Conservation (phyloP, 2,888 invertebrate species). For the Morpho helenor region DNA sequence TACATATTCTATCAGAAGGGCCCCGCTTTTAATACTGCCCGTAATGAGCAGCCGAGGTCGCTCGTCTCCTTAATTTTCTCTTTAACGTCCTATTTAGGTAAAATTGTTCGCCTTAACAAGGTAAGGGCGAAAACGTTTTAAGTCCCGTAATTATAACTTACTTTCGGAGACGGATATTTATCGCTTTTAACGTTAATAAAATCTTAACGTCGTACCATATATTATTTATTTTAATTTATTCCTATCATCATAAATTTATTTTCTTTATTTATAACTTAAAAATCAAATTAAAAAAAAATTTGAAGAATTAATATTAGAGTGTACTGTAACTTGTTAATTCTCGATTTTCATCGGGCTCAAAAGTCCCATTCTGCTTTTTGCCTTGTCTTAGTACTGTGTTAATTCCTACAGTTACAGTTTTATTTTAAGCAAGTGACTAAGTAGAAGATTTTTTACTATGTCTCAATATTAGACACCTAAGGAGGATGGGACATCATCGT, state of each 20-base stretch:
- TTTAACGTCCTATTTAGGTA: constrained; percentile 62
- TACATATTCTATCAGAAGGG: constrained; percentile 73
- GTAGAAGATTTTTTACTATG: no score
- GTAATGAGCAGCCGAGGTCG: constrained; percentile 72
- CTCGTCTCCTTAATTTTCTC: constrained; percentile 68
- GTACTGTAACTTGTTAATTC: background rate
- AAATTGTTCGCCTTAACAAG: constrained; percentile 51
- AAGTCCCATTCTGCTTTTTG: no score
- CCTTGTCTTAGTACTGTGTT: no score
- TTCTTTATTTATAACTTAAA: background rate
- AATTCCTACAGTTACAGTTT: no score
- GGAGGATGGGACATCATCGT: no score
- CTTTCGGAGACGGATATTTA: constrained; percentile 23
- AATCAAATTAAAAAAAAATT: background rate
- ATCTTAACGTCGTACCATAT: no score
- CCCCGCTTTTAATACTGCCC: constrained; percentile 68
- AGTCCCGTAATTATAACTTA: constrained; percentile 27
- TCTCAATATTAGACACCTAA: no score
- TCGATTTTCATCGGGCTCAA: no score
- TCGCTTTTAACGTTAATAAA: constrained; percentile 19
- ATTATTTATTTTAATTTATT: no score
- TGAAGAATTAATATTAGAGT: background rate
- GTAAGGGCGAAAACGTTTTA: constrained; percentile 42
- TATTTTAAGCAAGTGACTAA: no score
- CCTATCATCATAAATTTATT: background rate